Percentiles rank a stretch among this genome's conserved stretches.
These are phyloP conservation scores for Tyrannus savana DNA, from an alignment of 2,113 vertebrate species.

Conservation along the genomic window DNA sequence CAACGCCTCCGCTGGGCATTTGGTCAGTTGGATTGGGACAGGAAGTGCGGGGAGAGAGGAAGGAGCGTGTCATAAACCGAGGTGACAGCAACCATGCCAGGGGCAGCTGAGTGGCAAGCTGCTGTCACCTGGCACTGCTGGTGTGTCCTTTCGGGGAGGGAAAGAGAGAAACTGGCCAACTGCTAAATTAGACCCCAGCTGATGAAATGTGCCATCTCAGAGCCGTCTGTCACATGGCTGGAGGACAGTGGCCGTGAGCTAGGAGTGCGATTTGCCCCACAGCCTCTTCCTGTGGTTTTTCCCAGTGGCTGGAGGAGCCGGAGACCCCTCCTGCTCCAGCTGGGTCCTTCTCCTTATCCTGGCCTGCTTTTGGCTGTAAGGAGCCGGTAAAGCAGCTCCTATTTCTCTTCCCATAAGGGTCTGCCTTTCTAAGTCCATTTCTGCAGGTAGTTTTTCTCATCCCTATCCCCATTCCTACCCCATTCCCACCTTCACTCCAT, in stretches of 20 bases:
- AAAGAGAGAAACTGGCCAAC: not conserved
- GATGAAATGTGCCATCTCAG: fast-evolving
- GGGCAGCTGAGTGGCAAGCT: not conserved
- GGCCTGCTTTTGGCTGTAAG: not conserved
- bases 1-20: not conserved
- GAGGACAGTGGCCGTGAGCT: not conserved
- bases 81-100: not conserved
- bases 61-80: not conserved
- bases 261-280: fast-evolving
- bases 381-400: not conserved
- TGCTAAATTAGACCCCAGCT: not conserved
- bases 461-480: not conserved
- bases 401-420: not conserved
- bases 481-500: not conserved
- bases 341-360: not conserved
- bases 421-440: not conserved
- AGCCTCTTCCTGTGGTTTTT: fast-evolving
- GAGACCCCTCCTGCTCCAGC: not conserved
- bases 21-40: not conserved
- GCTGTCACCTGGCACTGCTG: not conserved
- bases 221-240: fast-evolving
- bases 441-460: not conserved
- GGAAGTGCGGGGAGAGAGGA: not conserved
- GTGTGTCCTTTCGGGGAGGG: not conserved
- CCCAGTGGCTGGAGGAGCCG: not conserved